These are phyloP conservation scores for Stenchaetothrips biformis DNA, from an alignment of 2,888 invertebrate genomes.

Conservation along the genomic window DNA sequence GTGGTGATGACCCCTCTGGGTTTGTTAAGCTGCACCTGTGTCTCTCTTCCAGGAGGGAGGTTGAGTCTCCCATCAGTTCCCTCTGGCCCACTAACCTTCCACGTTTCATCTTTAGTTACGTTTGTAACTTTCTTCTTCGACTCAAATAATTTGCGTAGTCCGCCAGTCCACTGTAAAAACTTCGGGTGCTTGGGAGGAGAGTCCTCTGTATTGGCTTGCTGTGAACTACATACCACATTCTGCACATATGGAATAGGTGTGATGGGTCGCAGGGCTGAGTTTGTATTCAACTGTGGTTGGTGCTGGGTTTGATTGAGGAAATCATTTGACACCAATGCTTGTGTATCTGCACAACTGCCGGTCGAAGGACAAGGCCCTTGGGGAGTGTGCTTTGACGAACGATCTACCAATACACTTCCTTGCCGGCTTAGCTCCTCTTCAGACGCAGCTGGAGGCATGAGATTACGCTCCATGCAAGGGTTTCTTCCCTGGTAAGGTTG, in stretches of 20 bases:
- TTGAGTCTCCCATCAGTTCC: conserved; percentile 2
- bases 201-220: conserved; percentile 45
- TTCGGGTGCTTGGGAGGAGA: conserved; percentile 40
- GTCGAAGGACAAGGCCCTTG: conserved; percentile 31
- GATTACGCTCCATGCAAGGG: conserved; percentile 72
- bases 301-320: conserved; percentile 46
- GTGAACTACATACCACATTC: conserved; percentile 59
- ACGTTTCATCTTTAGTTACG: background rate
- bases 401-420: conserved; percentile 43
- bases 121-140: conserved; percentile 28
- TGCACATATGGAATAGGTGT: conserved; percentile 67
- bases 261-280: conserved; percentile 47
- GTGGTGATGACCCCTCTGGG: background rate
- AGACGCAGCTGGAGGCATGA: conserved; percentile 49
- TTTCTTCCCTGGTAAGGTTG: conserved; percentile 83
- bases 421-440: conserved; percentile 46
- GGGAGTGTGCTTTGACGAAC: conserved; percentile 36
- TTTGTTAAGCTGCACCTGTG: background rate
- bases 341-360: conserved; percentile 44
- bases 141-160: conserved; percentile 30
- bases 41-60: background rate
- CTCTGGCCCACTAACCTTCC: background rate
- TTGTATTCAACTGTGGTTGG: conserved; percentile 42
- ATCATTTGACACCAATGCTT: conserved; percentile 51
- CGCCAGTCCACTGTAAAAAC: conserved; percentile 15